Conservation (phyloP, 2,113 vertebrate genomes). For the Carassius auratus region DNA sequence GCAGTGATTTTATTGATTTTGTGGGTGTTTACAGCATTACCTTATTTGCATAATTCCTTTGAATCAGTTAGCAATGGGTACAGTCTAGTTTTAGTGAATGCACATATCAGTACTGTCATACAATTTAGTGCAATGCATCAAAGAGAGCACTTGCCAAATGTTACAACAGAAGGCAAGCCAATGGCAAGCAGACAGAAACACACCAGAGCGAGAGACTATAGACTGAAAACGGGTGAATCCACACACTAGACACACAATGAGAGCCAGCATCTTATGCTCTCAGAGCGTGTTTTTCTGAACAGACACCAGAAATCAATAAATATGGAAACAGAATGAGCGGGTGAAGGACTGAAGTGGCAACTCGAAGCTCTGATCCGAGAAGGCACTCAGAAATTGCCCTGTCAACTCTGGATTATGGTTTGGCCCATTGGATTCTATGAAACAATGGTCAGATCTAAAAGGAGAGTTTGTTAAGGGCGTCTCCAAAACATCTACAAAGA, state of each 20-base stretch:
- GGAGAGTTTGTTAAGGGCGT: conserved; percentile 7
- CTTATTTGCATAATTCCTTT: not conserved
- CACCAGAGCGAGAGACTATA: conserved; percentile 57
- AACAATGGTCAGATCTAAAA: conserved; percentile 4
- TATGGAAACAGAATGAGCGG: not conserved
- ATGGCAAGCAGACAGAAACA: conserved; percentile 63
- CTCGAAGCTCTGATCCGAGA: not conserved
- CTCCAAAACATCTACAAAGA: not conserved
- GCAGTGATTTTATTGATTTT: not conserved
- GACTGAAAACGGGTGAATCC: conserved; percentile 56
- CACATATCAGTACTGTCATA: too few species aligned
- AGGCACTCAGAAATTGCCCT: not conserved
- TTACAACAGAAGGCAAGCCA: conserved; percentile 68
- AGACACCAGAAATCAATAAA: conserved; percentile 18
- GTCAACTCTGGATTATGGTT: conserved; percentile 35
- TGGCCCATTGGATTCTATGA: not conserved
- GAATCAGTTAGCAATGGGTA: too few species aligned
- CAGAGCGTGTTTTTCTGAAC: conserved; percentile 23
- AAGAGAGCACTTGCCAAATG: conserved; percentile 5
- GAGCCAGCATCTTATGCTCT: conserved; percentile 20
- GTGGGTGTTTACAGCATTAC: not conserved
- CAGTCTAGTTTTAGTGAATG: too few species aligned
- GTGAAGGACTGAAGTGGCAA: not conserved
- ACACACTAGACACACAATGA: conserved; percentile 26
- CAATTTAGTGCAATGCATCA: too few species aligned